These are phyloP conservation scores for Microtus oregoni DNA, from an alignment of 2,113 vertebrate species.

Conservation along the genomic window DNA sequence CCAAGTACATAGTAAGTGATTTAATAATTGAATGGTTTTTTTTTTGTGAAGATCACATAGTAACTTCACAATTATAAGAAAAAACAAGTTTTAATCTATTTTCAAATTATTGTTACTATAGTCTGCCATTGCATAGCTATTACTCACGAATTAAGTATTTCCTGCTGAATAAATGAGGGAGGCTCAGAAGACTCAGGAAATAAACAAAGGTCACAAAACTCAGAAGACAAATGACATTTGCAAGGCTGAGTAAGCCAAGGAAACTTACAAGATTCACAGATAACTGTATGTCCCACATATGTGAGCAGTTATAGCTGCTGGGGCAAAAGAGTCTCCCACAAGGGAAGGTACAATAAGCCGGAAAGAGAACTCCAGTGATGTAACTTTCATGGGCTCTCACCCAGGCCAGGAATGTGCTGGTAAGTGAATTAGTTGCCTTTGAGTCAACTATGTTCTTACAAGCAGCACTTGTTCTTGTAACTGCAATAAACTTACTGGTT, in stretches of 20 bases:
- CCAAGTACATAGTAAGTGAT: not conserved
- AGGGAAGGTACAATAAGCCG: not conserved
- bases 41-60: not conserved
- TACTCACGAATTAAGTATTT: not conserved
- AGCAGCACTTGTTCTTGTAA: not conserved
- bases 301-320: not conserved
- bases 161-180: not conserved
- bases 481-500: not conserved
- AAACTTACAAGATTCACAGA: not conserved
- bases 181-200: not conserved
- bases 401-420: not conserved
- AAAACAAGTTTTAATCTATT: conserved; percentile 12
- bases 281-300: not conserved
- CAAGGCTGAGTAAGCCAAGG: not conserved
- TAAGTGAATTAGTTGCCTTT: not conserved
- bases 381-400: not conserved
- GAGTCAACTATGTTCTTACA: no score
- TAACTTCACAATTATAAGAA: not conserved
- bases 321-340: not conserved
- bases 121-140: not conserved
- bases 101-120: not conserved
- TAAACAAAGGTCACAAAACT: not conserved
- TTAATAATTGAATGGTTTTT: not conserved
- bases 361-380: not conserved
- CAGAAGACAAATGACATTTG: not conserved